Conservation (phyloP, 1,140 invertebrate species). For the Sitobion miscanthi region DNA sequence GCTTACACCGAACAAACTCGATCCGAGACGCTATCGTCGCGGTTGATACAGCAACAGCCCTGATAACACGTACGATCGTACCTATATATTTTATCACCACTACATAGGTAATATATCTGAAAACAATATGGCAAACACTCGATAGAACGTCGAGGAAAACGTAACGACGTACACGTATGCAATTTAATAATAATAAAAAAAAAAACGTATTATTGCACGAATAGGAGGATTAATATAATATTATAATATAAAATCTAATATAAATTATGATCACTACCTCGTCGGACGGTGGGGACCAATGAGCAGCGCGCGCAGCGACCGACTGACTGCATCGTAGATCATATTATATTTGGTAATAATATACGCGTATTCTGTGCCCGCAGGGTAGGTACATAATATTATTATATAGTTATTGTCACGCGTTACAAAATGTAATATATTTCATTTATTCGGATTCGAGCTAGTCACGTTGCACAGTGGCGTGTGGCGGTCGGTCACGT, state of each 20-base stretch:
- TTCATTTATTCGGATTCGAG: not conserved
- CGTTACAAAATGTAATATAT: not conserved
- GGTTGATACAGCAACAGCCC: too few species aligned
- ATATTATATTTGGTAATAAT: not conserved
- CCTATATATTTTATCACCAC: not conserved
- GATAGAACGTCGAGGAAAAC: too few species aligned
- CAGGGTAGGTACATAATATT: not conserved
- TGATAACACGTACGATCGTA: not conserved
- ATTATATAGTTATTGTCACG: not conserved
- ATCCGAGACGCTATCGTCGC: too few species aligned
- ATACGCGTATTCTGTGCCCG: not conserved
- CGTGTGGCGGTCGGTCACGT: constrained; percentile 32
- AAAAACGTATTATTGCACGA: too few species aligned
- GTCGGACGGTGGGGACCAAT: not conserved
- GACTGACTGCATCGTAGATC: not conserved
- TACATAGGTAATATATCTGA: not conserved
- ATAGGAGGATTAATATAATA: too few species aligned
- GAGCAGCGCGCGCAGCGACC: not conserved
- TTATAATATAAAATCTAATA: too few species aligned
- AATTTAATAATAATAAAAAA: too few species aligned
- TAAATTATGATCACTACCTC: not conserved
- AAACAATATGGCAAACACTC: too few species aligned
- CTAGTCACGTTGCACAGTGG: constrained; percentile 40
- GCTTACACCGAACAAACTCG: too few species aligned
- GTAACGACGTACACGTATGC: too few species aligned